Percentiles rank a stretch among this genome's conserved stretches.
Evolutionary conservation across 1,140 invertebrate species (phyloP).

Genomic region (Panagrolaimus sp.): DNA sequence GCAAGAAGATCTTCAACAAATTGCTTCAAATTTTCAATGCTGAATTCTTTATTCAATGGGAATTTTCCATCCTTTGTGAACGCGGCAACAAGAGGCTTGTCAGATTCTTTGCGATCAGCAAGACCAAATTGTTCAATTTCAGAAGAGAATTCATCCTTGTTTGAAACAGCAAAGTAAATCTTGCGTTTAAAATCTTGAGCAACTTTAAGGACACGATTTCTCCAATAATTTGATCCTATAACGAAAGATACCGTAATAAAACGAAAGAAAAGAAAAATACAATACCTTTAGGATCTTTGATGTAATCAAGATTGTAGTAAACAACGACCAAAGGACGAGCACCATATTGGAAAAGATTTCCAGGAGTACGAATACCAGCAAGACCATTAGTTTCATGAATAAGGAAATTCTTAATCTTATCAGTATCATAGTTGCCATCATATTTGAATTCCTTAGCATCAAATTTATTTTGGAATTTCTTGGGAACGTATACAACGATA

Average conservation of each 20-base stretch:
- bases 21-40: slow-evolving; percentile 75
- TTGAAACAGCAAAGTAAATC: slow-evolving; percentile 79
- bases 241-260: slow-evolving; percentile 60
- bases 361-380: slow-evolving; percentile 77
- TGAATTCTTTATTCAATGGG: slow-evolving; percentile 81
- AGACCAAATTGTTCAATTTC: slow-evolving; percentile 83
- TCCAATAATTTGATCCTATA: slow-evolving; percentile 91
- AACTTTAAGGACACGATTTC: slow-evolving; percentile 90
- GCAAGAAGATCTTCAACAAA: slow-evolving; percentile 80
- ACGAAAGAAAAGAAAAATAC: too few relatives aligned
- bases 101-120: slow-evolving; percentile 71
- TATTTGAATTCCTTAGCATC: slow-evolving; percentile 72
- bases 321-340: slow-evolving; percentile 74
- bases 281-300: slow-evolving; percentile 80
- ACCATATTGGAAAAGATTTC: slow-evolving; percentile 77
- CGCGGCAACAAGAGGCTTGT: slow-evolving; percentile 81
- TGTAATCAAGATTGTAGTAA: slow-evolving; percentile 89
- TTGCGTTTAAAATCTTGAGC: slow-evolving; percentile 75
- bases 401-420: slow-evolving; percentile 72
- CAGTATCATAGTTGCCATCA: slow-evolving; percentile 66
- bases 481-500: slow-evolving; percentile 81
- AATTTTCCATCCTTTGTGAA: slow-evolving; percentile 79
- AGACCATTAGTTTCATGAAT: slow-evolving; percentile 69
- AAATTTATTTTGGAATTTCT: slow-evolving; percentile 83
- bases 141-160: slow-evolving; percentile 84